Percentiles rank a stretch among this genome's conserved stretches.
These are phyloP conservation scores for Helostoma temminkii DNA, from an alignment of 2,797 vertebrate genomes.

Conservation along the genomic window DNA sequence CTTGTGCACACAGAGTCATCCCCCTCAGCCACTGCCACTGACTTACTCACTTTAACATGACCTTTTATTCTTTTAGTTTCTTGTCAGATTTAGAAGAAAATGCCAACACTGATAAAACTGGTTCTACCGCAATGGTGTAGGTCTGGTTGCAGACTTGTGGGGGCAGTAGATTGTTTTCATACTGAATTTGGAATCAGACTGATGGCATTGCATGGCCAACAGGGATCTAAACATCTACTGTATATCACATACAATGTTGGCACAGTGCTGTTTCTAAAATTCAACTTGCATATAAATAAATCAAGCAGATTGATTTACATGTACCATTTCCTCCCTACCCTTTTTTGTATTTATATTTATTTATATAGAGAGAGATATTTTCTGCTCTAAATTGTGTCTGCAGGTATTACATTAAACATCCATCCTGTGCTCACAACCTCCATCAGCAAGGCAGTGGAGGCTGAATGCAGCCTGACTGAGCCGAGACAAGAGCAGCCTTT, in stretches of 20 bases:
- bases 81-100: slow-evolving; percentile 9
- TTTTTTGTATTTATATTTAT: too few relatives aligned
- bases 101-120: background rate
- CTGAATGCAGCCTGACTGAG: background rate
- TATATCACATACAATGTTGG: too few relatives aligned
- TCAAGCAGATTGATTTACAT: too few relatives aligned
- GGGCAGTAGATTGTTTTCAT: too few relatives aligned
- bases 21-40: slow-evolving; percentile 2
- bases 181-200: too few relatives aligned
- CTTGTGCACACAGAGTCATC: slow-evolving; percentile 36
- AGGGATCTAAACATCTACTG: too few relatives aligned
- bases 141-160: too few relatives aligned
- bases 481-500: background rate
- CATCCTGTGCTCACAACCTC: too few relatives aligned
- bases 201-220: too few relatives aligned
- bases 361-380: background rate
- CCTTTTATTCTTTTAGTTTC: slow-evolving; percentile 2
- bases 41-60: slow-evolving; percentile 9
- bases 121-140: background rate
- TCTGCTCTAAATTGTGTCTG: background rate
- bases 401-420: background rate
- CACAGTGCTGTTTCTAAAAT: too few relatives aligned
- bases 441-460: background rate
- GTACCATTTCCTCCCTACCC: too few relatives aligned
- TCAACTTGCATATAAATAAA: background rate